Evolutionary conservation across 2,113 vertebrate species (phyloP).

Genomic region (rat (Rattus norvegicus)): GRCr8 NC_086022.1:57817501-57818000

Average conservation of each 20-base stretch:
- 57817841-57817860: not conserved
- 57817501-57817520: too few species aligned
- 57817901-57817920: not conserved
- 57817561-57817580: not conserved
- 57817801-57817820: not conserved
- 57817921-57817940: not conserved
- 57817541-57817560: not conserved
- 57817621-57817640: not conserved
- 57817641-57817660: constrained; percentile 17
- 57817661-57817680: constrained; percentile 36
- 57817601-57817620: constrained; percentile 44
- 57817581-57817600: not conserved
- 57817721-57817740: constrained; percentile 12
- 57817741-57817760: constrained; percentile 27
- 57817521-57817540: not conserved
- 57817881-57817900: not conserved
- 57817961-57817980: not conserved
- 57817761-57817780: not conserved
- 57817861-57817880: not conserved
- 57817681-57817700: constrained; percentile 16
- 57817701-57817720: constrained; percentile 47
- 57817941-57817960: not conserved
- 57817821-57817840: constrained; percentile 11
- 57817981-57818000: not conserved
- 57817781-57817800: not conserved